Evolutionary conservation across 2,888 invertebrate genomes (phyloP), one percentile per base, ranked within the genome.

Genomic region (Chelonus formosanus): DNA sequence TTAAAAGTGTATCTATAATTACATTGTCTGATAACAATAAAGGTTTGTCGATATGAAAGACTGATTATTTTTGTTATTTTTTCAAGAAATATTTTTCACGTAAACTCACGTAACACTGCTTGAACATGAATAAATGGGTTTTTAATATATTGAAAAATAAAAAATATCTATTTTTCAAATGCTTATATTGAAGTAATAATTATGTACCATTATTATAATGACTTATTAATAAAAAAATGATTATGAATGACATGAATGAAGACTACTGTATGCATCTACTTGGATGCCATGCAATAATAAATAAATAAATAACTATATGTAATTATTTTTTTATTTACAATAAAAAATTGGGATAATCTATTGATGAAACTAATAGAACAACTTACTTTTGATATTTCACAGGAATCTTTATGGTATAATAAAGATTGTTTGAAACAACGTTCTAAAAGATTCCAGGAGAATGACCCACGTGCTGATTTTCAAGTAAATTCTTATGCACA

Each of bases 51-150:
- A 20, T 20, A 20, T 20, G 20, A 20, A 20, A 20, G 20, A 20
- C 20, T 20, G 20, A 20, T 20, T 20, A 20, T 20, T 20, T 20
- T 20, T 20, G 20, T 20, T 20, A 20, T 2, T 20, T 20, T 20
- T 20, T 20, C 20, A 20, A 20, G 20, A 20, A 20, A 20, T 20
- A 20, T 20, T 20, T 20, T 20, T 20, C 20, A 20, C 2, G 74
- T 76, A 76, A 81, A 78, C 78, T 80, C 80, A 80, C 76, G 73
- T 80, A 80, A 82, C 81, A 81, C 81, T 82, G 81, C 81, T 81
- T 82, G 80, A 82, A 80, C 78, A 70, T 71, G 62, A 20, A 20
- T 72, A 69, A 65, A 62, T 70, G 61, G 63, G 52, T 67, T 68
- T 66, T 60, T 57, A 59, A 64, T 45, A 61, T 48, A 35, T 60